Evolutionary conservation across 2,113 vertebrate genomes (phyloP), one percentile per base, ranked within the genome.

Genomic region (Silurus asotus): DNA sequence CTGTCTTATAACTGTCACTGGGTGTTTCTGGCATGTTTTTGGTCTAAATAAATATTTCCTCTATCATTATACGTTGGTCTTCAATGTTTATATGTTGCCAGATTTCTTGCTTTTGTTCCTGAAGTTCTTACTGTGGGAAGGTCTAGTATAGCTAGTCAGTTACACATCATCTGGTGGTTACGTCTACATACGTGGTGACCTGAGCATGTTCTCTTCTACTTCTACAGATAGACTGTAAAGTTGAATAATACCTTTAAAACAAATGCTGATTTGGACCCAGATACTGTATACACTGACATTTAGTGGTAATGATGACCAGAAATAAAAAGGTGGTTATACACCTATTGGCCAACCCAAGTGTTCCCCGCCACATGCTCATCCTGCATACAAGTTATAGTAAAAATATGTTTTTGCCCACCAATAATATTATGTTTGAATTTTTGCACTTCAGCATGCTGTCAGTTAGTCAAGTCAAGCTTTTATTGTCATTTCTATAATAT

Each of bases 11-110:
- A 81, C 88, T 91, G 90, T 91, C 90, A 88, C 88, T 90, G 84
- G 87, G 82, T 88, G 81, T 90, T 89, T 90, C 86, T 88, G 88
- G 90, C 90, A 91, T 90, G 89, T 88, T 89, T 84, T 89, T 85
- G 81, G 84, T 90, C 90, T 83, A 86, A 91, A 91, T 91, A 91
- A 91, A 91, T 80, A 90, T 88, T 90, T 88, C 87, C 77, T 88
- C 84, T 89, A 89, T 89, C 82, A 81, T 86, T 87, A 83, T 58
- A 81, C 58, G 58, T 76, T 82, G 72, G 64, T 83, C 58, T 28
- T 77, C 62, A 67, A 48, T 65, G 78, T 86, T 84, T 87, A 61
- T 65, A 23, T 61, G 20, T 81, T 55, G 25, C 25, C 59, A 9
- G 20, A 19, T 77, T 85, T 87, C 19, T 53, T 28, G 49, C 9